A percentile compares a stretch with the other conserved stretches of the same genome.
Conservation (phyloP, 2,888 invertebrate species). For the Dryadula phaetusa region DNA sequence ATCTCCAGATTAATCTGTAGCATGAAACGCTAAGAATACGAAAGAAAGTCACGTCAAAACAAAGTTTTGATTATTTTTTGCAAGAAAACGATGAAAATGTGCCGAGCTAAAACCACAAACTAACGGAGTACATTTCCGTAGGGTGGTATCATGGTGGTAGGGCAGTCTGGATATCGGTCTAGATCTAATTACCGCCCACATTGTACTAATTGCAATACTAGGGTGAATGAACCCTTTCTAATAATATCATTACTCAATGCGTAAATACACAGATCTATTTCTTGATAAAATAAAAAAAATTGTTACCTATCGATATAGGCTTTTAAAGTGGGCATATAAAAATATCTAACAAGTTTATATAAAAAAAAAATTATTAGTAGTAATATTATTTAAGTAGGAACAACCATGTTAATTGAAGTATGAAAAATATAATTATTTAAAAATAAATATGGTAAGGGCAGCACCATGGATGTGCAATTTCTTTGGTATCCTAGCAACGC, state of each 20-base stretch:
- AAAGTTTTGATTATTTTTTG: slow-evolving; percentile 57
- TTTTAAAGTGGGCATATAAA: no score
- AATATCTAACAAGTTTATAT: no score
- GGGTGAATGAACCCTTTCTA: slow-evolving; percentile 57
- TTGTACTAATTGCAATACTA: slow-evolving; percentile 54
- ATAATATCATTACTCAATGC: neutral
- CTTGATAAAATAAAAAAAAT: no score
- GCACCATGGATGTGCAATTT: slow-evolving; percentile 16
- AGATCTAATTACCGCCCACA: slow-evolving; percentile 71
- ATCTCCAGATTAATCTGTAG: slow-evolving; percentile 36
- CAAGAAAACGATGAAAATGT: slow-evolving; percentile 59
- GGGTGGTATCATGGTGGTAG: slow-evolving; percentile 53
- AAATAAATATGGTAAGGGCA: neutral
- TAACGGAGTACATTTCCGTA: slow-evolving; percentile 52
- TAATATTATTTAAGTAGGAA: neutral
- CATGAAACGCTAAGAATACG: slow-evolving; percentile 50
- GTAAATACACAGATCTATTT: neutral
- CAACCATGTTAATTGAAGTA: neutral
- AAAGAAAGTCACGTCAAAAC: slow-evolving; percentile 55
- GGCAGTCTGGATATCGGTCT: slow-evolving; percentile 65
- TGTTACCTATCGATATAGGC: no score
- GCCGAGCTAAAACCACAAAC: slow-evolving; percentile 62
- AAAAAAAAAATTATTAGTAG: no score
- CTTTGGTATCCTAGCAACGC: slow-evolving; percentile 70
- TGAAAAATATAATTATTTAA: neutral